Evolutionary conservation across 2,797 vertebrate species (phyloP), one percentile per base, ranked within the genome.

Genomic region (Eulemur mongoz): DNA sequence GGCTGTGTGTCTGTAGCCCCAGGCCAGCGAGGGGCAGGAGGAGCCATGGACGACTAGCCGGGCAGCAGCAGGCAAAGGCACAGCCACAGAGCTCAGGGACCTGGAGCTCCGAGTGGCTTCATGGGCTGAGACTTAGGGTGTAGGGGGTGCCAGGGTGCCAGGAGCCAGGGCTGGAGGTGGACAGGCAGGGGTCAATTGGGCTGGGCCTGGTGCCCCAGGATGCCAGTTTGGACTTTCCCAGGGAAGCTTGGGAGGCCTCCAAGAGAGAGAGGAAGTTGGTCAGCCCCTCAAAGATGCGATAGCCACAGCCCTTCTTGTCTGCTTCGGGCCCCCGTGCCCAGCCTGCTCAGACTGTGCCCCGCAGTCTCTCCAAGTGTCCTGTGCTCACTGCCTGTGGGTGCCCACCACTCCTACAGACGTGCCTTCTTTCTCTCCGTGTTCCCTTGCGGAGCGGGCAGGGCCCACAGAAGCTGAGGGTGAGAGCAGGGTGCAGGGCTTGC

Each of bases 21-120:
- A 38, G 22, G n/a, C 4, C 0, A 6, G 52, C 22, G 2, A 18
- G 5, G n/a, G 69, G 27, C 12, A 50, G 52, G 32, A 5, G 30
- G 23, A 8, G 17, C 17, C 0, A 5, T 11, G 38, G 43, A 52
- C 0, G 0, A 6, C 7, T 0, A 12, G 3, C 15, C 0, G 4
- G 45, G 30, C 18, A 59, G 75, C 54, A 5, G 14, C 15, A 4
- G 3, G 18, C 91, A 5, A 40, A 15, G 13, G 13, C 40, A 14
- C 0, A 0, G 30, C 11, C 38, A 30, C 3, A 3, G 18, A 27
- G 6, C 40, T n/a, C n/a, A 17, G 79, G 54, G n/a, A 17, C 78
- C 9, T 22, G 1, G 50, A 79, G 25, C 4, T 57, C 76, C 23
- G 7, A 9, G 20, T 4, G 4, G 3, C 14, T 8, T 13, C 6